Base-by-base conservation (phyloP, 92 coral and sea anemone genomes). In the Pocillopora grandis region DNA sequence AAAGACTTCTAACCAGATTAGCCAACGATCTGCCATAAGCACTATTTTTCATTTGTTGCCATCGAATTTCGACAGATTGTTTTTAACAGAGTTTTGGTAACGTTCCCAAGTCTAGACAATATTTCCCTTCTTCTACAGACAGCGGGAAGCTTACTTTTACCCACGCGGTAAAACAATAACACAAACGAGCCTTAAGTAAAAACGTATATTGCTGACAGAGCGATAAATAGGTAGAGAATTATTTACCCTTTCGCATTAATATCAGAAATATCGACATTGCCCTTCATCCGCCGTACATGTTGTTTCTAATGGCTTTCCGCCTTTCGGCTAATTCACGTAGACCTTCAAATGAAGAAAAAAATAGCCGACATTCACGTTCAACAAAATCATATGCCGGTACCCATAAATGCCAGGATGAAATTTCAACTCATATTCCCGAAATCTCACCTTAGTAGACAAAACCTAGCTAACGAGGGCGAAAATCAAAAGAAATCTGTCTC, bases 131-230 rank as follows among this genome's bases (percentile, higher is more conserved):
- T 15, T 4, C 42, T 7, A 10, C 15, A 66, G 71, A 66, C 83
- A 71, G 73, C 75, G 21, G 59, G 65, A 35, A 17, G 56, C 52
- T 81, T 70, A 60, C 69, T 58, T 60, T n/a, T 6, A 55, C 58
- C 66, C 35, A 13, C 69, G 70, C 61, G 57, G 49, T 68, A 58
- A 27, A 71, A 81, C 84, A 58, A 81, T 35, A 21, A 16, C 16
- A 70, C 65, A 80, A 80, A 13, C 19, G 65, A 19, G 62, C 16
- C 17, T 17, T 33, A 59, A 59, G 52, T 35, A 7, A 70, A 70
- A 8, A 55, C 42, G 12, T 70, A 8, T 37, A 70, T 36, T 70
- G 75, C 75, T 37, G 75, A 70, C 75, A 70, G 42, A 20, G 75
- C 75, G 18, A 70, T n/a, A 10, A 18, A 14, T 27, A 31, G 15